Percentiles rank a stretch among this genome's conserved stretches.
These are phyloP conservation scores for Todus mexicanus DNA, from an alignment of 2,797 vertebrate genomes.

Conservation along the genomic window DNA sequence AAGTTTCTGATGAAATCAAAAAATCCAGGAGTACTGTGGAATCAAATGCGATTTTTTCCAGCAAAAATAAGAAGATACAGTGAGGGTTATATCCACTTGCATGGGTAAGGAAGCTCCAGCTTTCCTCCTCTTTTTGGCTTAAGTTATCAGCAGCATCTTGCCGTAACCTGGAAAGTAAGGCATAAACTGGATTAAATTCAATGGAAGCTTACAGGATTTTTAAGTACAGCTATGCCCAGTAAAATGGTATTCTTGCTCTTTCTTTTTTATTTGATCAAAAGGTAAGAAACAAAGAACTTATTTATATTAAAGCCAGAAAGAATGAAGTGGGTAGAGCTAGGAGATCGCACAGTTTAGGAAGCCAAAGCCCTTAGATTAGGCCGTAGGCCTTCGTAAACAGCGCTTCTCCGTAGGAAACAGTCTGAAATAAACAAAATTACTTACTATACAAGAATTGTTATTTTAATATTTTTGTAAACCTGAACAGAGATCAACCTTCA, in stretches of 20 bases:
- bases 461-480: neutral
- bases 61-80: conserved; percentile 86
- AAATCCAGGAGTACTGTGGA: conserved; percentile 90
- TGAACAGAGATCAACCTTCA: neutral
- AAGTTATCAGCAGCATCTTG: neutral
- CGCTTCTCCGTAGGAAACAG: neutral
- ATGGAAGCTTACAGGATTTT: neutral
- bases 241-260: neutral
- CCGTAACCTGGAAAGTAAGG: conserved; percentile 50
- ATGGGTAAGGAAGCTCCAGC: conserved; percentile 45
- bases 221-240: neutral
- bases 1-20: conserved; percentile 93
- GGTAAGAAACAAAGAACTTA: neutral
- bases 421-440: neutral
- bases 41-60: conserved; percentile 86
- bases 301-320: neutral
- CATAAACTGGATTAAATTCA: neutral
- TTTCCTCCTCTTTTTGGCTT: conserved; percentile 4
- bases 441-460: neutral
- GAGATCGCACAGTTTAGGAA: neutral
- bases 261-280: neutral
- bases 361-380: neutral
- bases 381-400: neutral
- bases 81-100: conserved; percentile 86
- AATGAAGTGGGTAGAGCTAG: neutral